Base-by-base conservation (phyloP, 2,113 vertebrate species). In the Capra hircus region DNA sequence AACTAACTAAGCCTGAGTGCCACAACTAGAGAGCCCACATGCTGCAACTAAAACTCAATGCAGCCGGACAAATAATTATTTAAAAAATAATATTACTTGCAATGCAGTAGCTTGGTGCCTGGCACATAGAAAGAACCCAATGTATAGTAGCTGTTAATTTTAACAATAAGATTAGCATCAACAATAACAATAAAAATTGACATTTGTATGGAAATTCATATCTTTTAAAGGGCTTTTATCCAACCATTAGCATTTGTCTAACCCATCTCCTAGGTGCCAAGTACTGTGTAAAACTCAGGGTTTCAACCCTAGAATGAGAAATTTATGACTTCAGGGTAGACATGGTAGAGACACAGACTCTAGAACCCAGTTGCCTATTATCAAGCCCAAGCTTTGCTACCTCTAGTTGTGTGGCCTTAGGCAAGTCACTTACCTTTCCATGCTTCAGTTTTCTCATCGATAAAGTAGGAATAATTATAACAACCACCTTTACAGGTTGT, bases 181-280 rank as follows among this genome's bases (percentile, higher is more conserved):
- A 55, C 6, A 4, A 11, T 82, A 84, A 96, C 21, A 78, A 86
- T 62, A 45, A 90, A 91, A 90, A 64, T 21, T 82, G 23, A 30
- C 71, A 82, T 85, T 55, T 90, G 3, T n/a, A 57, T 85, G 48
- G 15, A 96, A 98, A 90, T 52, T 16, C 25, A 14, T 52, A 5
- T 77, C 74, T 95, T 92, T 95, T 30, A 87, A 74, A 87, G 36
- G 9, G 40, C 7, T 93, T 97, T 74, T 88, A n/a, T 85, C n/a
- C 17, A 93, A 71, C 13, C 23, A 67, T 71, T 96, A 78, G 43
- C 85, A 88, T 53, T 90, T 90, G 48, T 59, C 11, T n/a, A 82
- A 36, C 11, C 4, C 15, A 71, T 71, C 81, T 62, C n/a, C 21
- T 19, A 50, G 67, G 17, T 80, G 23, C 57, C 78, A 96, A 81